phyloP scores from a whole-genome alignment of 2,797 vertebrate genomes.

The Hipposideros larvatus region DNA sequence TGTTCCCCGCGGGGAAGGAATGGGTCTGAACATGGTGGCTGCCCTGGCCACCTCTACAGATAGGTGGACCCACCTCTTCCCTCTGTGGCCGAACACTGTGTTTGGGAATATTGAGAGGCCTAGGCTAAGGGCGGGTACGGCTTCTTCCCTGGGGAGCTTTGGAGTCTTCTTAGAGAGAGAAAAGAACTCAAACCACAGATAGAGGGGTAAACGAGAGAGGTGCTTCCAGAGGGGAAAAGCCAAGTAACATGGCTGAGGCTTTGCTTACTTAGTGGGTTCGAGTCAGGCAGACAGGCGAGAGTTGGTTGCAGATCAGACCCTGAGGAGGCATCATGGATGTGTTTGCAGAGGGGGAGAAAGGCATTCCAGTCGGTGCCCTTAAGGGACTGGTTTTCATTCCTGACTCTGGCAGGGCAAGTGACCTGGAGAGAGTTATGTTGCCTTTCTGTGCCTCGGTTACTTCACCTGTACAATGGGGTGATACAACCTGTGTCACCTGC shows the following conservation, averaged over 20 bases:
- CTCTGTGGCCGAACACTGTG: neutral
- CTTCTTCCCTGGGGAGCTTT: neutral
- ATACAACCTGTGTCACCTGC: neutral
- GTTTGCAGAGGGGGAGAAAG: no score
- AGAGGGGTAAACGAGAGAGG: neutral
- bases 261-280: rapidly evolving
- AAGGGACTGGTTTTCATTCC: neutral
- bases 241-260: neutral
- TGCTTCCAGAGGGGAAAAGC: neutral
- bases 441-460: neutral
- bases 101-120: neutral
- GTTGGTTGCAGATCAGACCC: neutral
- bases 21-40: neutral
- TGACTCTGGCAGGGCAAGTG: neutral
- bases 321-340: rapidly evolving
- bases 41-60: rapidly evolving
- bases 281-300: neutral
- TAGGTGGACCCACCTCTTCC: neutral
- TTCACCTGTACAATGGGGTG: neutral
- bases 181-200: neutral
- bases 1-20: neutral
- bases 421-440: neutral
- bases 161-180: neutral
- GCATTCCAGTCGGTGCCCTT: neutral
- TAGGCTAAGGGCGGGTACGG: neutral